A percentile compares a stretch with the other conserved stretches of the same genome.
Evolutionary conservation across 2,113 vertebrate species (phyloP).

Genomic region (Nymphicus hollandicus): DNA sequence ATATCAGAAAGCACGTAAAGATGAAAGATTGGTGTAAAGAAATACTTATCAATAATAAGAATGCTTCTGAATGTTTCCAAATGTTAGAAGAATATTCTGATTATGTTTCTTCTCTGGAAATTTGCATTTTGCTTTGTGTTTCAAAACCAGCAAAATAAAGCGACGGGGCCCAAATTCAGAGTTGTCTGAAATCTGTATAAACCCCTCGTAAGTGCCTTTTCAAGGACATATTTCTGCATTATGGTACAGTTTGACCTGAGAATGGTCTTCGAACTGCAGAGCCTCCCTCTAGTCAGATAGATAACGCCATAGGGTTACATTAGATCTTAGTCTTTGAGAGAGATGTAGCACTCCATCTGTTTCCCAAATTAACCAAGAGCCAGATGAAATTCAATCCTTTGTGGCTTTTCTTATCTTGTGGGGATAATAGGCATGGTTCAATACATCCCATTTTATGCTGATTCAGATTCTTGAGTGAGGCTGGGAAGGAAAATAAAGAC

Average conservation of each 20-base stretch:
- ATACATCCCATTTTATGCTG: background rate
- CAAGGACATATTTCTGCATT: background rate
- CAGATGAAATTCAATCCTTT: slow-evolving; percentile 35
- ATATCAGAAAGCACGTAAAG: background rate
- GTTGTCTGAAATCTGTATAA: background rate
- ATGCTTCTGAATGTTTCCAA: too few species aligned
- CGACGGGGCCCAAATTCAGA: background rate
- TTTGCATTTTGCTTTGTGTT: background rate
- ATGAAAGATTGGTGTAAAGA: background rate
- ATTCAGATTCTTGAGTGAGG: slow-evolving; percentile 24
- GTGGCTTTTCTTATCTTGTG: slow-evolving; percentile 9
- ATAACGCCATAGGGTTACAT: background rate
- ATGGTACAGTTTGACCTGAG: background rate
- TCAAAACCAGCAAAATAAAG: background rate
- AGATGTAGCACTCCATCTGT: slow-evolving; percentile 48
- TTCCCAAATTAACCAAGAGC: slow-evolving; percentile 22
- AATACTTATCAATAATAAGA: background rate
- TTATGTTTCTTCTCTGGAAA: background rate
- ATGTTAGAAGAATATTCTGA: background rate
- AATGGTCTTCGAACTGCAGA: background rate
- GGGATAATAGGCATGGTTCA: slow-evolving; percentile 45
- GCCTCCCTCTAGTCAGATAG: background rate
- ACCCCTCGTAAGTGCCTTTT: background rate
- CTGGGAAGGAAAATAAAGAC: background rate
- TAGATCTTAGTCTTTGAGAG: background rate